A percentile compares a stretch with the other conserved stretches of the same genome.
Conservation (phyloP, 2,113 vertebrate species). For the Vulpes lagopus region DNA sequence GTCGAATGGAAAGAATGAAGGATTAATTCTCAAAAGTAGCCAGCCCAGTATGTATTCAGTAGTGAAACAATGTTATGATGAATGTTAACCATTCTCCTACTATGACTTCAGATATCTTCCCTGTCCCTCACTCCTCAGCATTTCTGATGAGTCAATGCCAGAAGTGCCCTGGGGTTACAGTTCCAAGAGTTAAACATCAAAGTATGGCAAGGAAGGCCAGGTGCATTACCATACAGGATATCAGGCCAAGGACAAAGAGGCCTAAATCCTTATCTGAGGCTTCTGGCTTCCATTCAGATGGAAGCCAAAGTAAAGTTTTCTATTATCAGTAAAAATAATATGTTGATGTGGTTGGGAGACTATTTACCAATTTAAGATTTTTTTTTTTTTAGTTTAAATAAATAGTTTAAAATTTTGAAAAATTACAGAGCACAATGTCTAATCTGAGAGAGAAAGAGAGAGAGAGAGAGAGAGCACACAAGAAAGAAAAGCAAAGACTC, state of each 20-base stretch:
- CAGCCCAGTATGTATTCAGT: conserved; percentile 51
- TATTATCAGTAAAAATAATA: not conserved
- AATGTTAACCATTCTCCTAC: conserved; percentile 27
- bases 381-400: not conserved
- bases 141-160: not conserved
- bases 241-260: not conserved
- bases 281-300: not conserved
- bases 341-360: not conserved
- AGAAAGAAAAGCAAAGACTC: not conserved
- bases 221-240: not conserved
- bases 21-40: conserved; percentile 36
- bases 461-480: not conserved
- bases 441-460: not conserved
- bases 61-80: not conserved
- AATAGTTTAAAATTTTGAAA: not conserved
- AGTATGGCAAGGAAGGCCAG: not conserved
- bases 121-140: not conserved
- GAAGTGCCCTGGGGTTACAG: not conserved
- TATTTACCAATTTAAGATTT: conserved; percentile 33
- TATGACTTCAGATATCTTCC: not conserved
- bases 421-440: not conserved
- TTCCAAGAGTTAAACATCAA: not conserved
- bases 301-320: not conserved
- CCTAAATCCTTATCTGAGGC: not conserved
- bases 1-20: conserved; percentile 18